These are phyloP conservation scores for Sabellastarte sp. DNA, from an alignment of 2,888 invertebrate species.

Conservation along the genomic window DNA sequence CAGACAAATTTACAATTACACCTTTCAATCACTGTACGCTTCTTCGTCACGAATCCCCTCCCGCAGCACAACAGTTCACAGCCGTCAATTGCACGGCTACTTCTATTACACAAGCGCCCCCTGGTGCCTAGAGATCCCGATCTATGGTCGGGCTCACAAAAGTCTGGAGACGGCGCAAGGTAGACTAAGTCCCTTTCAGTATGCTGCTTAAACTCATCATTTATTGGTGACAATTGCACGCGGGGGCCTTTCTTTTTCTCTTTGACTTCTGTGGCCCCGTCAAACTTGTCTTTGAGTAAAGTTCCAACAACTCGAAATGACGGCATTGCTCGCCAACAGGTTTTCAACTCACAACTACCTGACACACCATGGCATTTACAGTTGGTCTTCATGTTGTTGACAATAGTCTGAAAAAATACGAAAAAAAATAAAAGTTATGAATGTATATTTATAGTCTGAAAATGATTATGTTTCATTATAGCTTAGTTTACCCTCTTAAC, in stretches of 20 bases:
- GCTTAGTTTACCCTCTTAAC: too few species aligned
- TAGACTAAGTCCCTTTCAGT: conserved; percentile 90
- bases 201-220: conserved; percentile 71
- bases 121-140: conserved; percentile 71
- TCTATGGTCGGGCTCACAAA: conserved; percentile 68
- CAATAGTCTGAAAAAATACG: conserved; percentile 56
- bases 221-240: conserved; percentile 57
- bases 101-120: conserved; percentile 64
- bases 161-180: conserved; percentile 93
- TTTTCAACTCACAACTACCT: conserved; percentile 91
- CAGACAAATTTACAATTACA: conserved; percentile 94
- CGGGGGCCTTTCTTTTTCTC: conserved; percentile 61
- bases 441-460: too few species aligned
- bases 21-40: conserved; percentile 71
- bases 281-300: conserved; percentile 85
- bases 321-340: conserved; percentile 93
- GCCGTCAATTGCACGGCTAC: conserved; percentile 82
- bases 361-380: conserved; percentile 97
- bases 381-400: conserved; percentile 68
- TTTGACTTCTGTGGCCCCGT: conserved; percentile 80
- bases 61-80: conserved; percentile 90
- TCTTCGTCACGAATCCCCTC: conserved; percentile 83
- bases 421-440: too few species aligned
- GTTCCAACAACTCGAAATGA: conserved; percentile 88
- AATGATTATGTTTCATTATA: too few species aligned